A percentile compares a stretch with the other conserved stretches of the same genome.
phyloP scores from a whole-genome alignment of 2,113 vertebrate species.

The Lepus timidus region DNA sequence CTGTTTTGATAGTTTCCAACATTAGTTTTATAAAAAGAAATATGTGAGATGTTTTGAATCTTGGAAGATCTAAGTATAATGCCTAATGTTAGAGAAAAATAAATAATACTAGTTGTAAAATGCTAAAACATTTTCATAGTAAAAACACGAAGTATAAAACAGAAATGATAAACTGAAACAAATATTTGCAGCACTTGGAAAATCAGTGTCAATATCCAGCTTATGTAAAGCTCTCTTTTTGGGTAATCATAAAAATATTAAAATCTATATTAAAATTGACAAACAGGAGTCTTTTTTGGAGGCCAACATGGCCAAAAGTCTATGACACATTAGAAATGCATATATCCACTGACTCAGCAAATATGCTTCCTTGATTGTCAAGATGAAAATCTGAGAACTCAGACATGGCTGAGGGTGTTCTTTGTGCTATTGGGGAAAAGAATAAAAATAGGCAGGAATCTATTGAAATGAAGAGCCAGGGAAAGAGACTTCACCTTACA shows the following conservation, averaged over 20 bases:
- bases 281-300: not conserved
- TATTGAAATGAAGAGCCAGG: not conserved
- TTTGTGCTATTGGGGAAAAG: not conserved
- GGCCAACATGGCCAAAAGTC: not conserved
- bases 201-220: not conserved
- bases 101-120: not conserved
- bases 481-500: not conserved
- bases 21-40: not conserved
- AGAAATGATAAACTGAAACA: not conserved
- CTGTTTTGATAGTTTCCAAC: not conserved
- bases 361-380: not conserved
- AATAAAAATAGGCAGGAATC: not conserved
- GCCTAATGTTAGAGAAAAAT: not conserved
- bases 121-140: not conserved
- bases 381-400: not conserved
- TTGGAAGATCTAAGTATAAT: not conserved
- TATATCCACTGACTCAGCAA: not conserved
- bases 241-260: not conserved
- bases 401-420: not conserved
- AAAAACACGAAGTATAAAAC: not conserved
- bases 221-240: not conserved
- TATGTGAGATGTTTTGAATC: not conserved
- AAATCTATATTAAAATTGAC: constrained; percentile 19
- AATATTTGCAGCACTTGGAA: not conserved
- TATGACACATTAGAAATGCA: not conserved